phyloP scores from a whole-genome alignment of 37 sponge, comb jelly and placozoan genomes.

The Ianthella basta region DNA sequence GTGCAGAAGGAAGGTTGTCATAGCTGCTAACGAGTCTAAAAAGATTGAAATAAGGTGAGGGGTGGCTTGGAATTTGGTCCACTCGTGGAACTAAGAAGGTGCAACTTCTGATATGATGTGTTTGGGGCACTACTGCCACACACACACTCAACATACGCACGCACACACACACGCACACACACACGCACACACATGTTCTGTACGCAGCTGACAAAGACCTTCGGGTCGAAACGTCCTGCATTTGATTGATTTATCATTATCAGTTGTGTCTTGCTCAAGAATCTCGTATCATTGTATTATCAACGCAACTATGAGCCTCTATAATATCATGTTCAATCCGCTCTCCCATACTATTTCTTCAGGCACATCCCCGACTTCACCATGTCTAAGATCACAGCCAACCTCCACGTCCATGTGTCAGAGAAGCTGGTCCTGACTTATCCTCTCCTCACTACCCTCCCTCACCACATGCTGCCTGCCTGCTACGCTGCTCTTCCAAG shows the following conservation, averaged over 20 bases:
- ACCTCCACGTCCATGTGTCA: constrained; percentile 57
- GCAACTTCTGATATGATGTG: too few relatives aligned
- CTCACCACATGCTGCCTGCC: constrained; percentile 65
- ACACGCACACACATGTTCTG: constrained; percentile 9
- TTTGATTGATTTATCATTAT: too few relatives aligned
- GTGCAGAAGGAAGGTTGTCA: constrained; percentile 13
- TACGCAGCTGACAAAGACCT: too few relatives aligned
- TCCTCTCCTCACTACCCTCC: constrained; percentile 72
- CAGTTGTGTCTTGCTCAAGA: too few relatives aligned
- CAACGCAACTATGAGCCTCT: too few relatives aligned
- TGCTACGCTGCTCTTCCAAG: constrained; percentile 68
- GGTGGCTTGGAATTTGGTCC: not conserved
- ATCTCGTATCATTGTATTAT: too few relatives aligned
- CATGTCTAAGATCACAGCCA: constrained; percentile 64
- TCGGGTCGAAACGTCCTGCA: too few relatives aligned
- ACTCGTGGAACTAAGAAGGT: not conserved
- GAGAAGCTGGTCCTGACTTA: constrained; percentile 39
- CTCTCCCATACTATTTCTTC: too few relatives aligned
- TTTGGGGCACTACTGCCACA: not conserved
- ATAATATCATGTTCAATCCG: too few relatives aligned
- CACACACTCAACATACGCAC: constrained; percentile 24
- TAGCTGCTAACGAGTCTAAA: constrained; percentile 18
- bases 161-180: constrained; percentile 45
- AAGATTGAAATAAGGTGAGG: constrained; percentile 37
- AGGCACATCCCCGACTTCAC: constrained; percentile 80